These are phyloP conservation scores for Furnarius figulus DNA, from an alignment of 2,113 vertebrate species.

Conservation along the genomic window DNA sequence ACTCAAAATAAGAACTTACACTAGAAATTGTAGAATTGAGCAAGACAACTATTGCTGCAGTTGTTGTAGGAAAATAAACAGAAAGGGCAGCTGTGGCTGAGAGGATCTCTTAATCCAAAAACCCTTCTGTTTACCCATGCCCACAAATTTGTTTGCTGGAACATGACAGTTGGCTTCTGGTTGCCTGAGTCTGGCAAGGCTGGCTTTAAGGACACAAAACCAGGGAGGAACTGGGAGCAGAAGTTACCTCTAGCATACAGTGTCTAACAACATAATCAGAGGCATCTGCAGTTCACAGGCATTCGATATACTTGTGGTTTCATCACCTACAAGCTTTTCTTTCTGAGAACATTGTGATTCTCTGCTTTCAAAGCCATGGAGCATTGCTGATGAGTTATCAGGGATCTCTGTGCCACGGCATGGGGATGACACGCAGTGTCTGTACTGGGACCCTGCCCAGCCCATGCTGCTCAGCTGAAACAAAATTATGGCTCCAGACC, in stretches of 20 bases:
- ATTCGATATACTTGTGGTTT: not conserved
- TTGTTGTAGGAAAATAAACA: not conserved
- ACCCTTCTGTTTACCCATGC: not conserved
- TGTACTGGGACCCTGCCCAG: not conserved
- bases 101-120: not conserved
- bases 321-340: not conserved
- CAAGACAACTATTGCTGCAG: not conserved
- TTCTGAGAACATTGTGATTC: not conserved
- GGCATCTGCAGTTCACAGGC: not conserved
- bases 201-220: not conserved
- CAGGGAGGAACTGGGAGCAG: not conserved
- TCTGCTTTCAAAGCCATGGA: not conserved
- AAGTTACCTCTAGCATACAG: not conserved
- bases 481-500: not conserved
- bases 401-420: not conserved
- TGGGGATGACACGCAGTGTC: fast-evolving
- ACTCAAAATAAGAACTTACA: not conserved
- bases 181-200: not conserved
- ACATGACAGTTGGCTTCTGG: not conserved
- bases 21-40: not conserved
- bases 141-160: not conserved
- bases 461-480: not conserved
- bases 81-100: not conserved
- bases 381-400: not conserved
- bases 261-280: not conserved